Base-by-base conservation (phyloP, 2,888 invertebrate genomes). In the Megastigmus dorsalis region DNA sequence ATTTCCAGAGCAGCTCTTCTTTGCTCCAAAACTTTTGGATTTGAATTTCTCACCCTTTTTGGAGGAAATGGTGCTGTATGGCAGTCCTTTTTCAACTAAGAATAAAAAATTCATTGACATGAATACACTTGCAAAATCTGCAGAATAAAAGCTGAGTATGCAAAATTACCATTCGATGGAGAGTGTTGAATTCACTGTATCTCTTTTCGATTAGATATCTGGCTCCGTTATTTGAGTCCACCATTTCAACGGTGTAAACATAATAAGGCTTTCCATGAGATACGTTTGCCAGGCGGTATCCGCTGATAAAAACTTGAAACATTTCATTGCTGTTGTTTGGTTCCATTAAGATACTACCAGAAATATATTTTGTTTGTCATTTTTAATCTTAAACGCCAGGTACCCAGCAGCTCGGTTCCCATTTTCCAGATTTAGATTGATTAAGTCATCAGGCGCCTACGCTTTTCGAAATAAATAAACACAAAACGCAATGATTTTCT, bases 61-160 rank as follows among this genome's bases (percentile, higher is more conserved):
- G 91, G 91, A 18, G 91, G 91, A 85, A 91, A 92, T 48, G 90
- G 88, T 38, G 90, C 90, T 0, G 90, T 90, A 50, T 79, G 76
- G 60, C 88, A 88, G 45, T 88, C 84, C 79, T 91, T 91, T 75
- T 91, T 90, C 75, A 90, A 80, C 90, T 90, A 79, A n/a, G n/a
- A n/a, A n/a, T 6, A 83, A 81, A 74, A 75, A 74, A 62, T 59
- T 13, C 9, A 69, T 60, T 30, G 28, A 55, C 20, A 26, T 13
- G 15, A 18, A 30, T 43, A n/a, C 20, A 15, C 20, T 9, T 55
- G 33, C 20, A 30, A 67, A 41, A 10, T 36, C 2, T 15, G 4
- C n/a, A 52, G 28, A 62, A 26, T 28, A n/a, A 18, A n/a, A 43
- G n/a, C 10, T 26, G 15, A 43, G 10, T 18, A 43, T 18, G 30